phyloP scores from a whole-genome alignment of 2,797 vertebrate species.

The Tragelaphus oryx region DNA sequence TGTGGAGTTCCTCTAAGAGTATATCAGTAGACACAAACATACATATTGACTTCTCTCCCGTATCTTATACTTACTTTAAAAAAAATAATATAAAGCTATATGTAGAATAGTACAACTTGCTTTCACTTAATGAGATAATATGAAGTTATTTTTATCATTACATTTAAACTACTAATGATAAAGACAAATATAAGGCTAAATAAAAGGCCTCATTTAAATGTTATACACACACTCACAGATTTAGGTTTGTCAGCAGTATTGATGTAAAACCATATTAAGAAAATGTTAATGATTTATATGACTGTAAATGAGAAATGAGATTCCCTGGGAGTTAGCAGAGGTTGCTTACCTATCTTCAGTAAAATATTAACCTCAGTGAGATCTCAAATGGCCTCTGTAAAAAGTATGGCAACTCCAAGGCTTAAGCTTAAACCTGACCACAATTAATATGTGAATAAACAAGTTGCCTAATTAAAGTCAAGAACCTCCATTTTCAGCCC shows the following conservation, averaged over 20 bases:
- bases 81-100: neutral
- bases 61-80: neutral
- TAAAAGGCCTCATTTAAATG: slow-evolving; percentile 51
- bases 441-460: neutral
- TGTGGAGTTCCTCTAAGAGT: neutral
- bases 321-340: slow-evolving; percentile 59
- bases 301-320: slow-evolving; percentile 67
- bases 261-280: slow-evolving; percentile 46
- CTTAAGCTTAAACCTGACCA: neutral
- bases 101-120: neutral
- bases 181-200: slow-evolving; percentile 46
- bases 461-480: slow-evolving; percentile 4
- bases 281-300: slow-evolving; percentile 77
- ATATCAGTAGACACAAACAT: neutral
- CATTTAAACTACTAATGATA: slow-evolving; percentile 19
- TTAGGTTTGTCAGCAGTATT: slow-evolving; percentile 37
- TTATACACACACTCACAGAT: slow-evolving; percentile 31
- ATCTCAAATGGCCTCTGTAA: slow-evolving; percentile 23
- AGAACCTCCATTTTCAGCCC: neutral
- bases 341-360: slow-evolving; percentile 57
- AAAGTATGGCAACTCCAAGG: neutral
- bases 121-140: neutral
- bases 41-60: neutral
- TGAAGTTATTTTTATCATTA: neutral
- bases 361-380: slow-evolving; percentile 75